Evolutionary conservation across 2,888 invertebrate genomes (phyloP).

Genomic region (Choristoneura rosaceana): DNA sequence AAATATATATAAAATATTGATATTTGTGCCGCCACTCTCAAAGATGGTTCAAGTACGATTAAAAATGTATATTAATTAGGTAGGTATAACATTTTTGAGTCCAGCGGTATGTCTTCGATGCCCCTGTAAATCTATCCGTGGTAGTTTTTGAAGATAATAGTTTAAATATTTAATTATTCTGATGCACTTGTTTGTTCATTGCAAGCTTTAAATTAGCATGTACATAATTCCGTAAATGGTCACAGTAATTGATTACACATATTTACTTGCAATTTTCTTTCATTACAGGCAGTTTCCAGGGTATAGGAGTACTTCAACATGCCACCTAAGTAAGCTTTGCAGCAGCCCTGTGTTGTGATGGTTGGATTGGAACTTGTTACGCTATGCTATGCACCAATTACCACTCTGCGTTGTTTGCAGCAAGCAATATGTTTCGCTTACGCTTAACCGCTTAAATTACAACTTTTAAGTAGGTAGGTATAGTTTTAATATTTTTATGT

Average conservation of each 20-base stretch:
- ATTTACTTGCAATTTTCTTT: conserved; percentile 66
- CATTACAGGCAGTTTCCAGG: conserved; percentile 78
- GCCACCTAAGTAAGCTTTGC: conserved; percentile 82
- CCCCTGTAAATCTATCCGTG: too few relatives aligned
- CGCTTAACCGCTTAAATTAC: conserved; percentile 15
- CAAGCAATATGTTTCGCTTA: conserved; percentile 18
- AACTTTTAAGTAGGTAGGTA: too few relatives aligned
- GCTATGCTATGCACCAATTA: conserved; percentile 34
- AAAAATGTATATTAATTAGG: too few relatives aligned
- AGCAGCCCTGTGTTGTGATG: conserved; percentile 46
- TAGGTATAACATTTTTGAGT: too few relatives aligned
- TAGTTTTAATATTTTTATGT: neutral
- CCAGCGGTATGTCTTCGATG: too few relatives aligned
- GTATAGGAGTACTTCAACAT: conserved; percentile 75
- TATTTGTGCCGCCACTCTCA: too few relatives aligned
- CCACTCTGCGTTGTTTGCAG: conserved; percentile 12
- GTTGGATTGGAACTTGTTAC: conserved; percentile 20
- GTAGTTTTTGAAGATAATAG: too few relatives aligned
- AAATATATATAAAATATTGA: too few relatives aligned
- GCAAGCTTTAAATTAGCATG: conserved; percentile 1
- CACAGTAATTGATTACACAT: conserved; percentile 27
- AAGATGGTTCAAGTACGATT: too few relatives aligned
- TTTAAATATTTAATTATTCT: neutral
- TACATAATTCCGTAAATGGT: neutral
- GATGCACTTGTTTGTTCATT: neutral